Evolutionary conservation across 2,797 vertebrate genomes (phyloP).

Genomic region (Trichosurus vulpecula): DNA sequence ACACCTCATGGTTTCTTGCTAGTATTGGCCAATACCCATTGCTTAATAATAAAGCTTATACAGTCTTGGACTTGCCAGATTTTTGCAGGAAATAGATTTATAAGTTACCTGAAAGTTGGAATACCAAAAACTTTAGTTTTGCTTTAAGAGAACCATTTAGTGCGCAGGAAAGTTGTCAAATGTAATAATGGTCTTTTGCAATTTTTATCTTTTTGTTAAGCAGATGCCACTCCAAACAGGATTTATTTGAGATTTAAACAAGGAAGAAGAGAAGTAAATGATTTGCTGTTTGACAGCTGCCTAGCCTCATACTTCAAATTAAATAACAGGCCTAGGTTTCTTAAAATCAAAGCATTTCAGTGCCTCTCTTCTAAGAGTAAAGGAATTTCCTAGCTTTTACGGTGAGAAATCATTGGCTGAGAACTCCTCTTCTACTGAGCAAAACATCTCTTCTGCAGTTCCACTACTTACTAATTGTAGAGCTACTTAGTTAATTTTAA

Average conservation of each 20-base stretch:
- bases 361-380: background rate
- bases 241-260: constrained; percentile 40
- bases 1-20: background rate
- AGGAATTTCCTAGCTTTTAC: background rate
- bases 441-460: background rate
- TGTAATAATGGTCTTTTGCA: constrained; percentile 6
- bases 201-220: background rate
- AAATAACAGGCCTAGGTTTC: background rate
- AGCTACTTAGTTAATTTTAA: constrained; percentile 29
- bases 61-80: background rate
- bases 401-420: constrained; percentile 16
- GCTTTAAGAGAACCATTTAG: constrained; percentile 22
- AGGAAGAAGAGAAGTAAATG: constrained; percentile 41
- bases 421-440: constrained; percentile 55
- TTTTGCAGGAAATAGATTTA: constrained; percentile 22
- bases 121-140: constrained; percentile 22
- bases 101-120: background rate
- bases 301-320: background rate
- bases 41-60: background rate
- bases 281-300: background rate
- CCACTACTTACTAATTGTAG: constrained; percentile 17
- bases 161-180: constrained; percentile 51
- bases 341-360: background rate
- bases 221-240: constrained; percentile 22
- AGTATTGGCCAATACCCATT: background rate